Conservation (phyloP, 2,113 vertebrate genomes). For the Coreoperca whiteheadi region DNA sequence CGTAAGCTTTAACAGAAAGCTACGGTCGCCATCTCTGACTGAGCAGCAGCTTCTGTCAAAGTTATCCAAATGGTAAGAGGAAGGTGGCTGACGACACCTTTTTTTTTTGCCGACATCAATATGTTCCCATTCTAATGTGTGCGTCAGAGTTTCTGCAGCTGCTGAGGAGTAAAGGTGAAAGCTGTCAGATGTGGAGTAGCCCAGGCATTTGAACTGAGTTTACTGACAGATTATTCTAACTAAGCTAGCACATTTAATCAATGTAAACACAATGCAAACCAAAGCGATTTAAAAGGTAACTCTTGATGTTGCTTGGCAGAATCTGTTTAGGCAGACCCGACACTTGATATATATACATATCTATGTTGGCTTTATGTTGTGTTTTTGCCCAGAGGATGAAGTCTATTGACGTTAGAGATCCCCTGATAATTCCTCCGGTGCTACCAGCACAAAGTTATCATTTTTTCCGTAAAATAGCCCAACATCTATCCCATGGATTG, state of each 20-base stretch:
- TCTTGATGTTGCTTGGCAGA: too few species aligned
- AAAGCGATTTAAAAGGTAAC: not conserved
- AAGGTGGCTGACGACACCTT: too few species aligned
- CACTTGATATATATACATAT: too few species aligned
- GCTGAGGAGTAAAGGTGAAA: not conserved
- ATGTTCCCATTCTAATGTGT: not conserved
- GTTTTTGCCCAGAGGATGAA: not conserved
- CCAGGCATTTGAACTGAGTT: not conserved
- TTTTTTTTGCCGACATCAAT: not conserved
- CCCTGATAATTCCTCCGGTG: not conserved
- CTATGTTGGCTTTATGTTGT: too few species aligned
- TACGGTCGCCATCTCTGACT: not conserved
- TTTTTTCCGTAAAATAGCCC: too few species aligned
- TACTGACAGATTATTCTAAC: not conserved
- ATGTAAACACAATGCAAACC: not conserved
- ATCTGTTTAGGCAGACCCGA: too few species aligned
- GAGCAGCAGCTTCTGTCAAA: constrained; percentile 1
- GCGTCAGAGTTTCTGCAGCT: constrained; percentile 26
- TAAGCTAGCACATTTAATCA: not conserved
- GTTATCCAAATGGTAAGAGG: not conserved
- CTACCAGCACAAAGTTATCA: not conserved
- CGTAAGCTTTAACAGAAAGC: not conserved
- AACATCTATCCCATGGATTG: too few species aligned
- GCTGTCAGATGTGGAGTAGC: not conserved
- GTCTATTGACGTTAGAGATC: not conserved